Base-by-base conservation (phyloP, 2,797 vertebrate genomes). In the Melopsittacus undulatus region DNA sequence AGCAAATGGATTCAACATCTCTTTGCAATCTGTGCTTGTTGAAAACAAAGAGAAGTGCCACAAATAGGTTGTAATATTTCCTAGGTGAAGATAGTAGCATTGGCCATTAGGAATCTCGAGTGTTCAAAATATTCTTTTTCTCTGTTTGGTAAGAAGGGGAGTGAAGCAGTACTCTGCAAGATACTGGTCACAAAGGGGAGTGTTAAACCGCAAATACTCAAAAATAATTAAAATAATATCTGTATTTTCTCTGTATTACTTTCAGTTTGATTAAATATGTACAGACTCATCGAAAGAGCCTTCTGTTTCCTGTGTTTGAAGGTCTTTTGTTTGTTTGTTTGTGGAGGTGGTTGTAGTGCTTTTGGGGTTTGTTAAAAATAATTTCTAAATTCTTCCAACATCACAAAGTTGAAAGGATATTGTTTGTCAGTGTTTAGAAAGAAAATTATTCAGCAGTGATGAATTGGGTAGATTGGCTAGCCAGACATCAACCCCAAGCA, bases 281-380 rank as follows among this genome's bases (percentile, higher is more conserved):
- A 42, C 6, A 79, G 42, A 69, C 6, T 72, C 8, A 51, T 17
- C 8, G 42, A 66, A 85, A 78, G 11, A 48, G 30, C 45, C 3
- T 17, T 66, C 17, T 40, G 7, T 57, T 61, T 10, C 8, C 5
- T 29, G 3, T 19, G 4, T 42, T 79, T 80, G 5, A 12, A 5
- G 21, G 30, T 11, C 45, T 45, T 68, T 27, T 63, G 21, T 23
- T 59, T 11, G 10, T 42, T 76, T 46, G 4, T 16, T 70, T 34
- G 30, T 7, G 3, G 32, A 51, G 14, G 9, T 2, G 1, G 3
- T 21, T 49, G 17, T 43, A 62, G 4, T 3, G 2, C 1, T 15
- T 72, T 51, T 21, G 3, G 5, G 5, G 0, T 1, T 78, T n/a
- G 8, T 27, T 76, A 59, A 62, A 93, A 26, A 56, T 2, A 30